Conservation (phyloP, 1,140 invertebrate genomes). For the Aphelenchoides fujianensis region DNA sequence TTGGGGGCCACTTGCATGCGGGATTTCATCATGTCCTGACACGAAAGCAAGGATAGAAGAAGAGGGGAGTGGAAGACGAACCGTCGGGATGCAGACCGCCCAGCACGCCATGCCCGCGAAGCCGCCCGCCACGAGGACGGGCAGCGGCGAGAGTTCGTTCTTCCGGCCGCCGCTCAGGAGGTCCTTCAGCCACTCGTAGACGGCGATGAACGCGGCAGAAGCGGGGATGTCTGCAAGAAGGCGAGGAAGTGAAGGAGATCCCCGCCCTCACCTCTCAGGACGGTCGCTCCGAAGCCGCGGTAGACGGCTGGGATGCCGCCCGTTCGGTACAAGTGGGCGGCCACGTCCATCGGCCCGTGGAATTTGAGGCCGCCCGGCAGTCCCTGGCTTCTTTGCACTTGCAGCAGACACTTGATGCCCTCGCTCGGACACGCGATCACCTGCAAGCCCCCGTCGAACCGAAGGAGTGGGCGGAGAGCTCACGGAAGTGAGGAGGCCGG, state of each 20-base stretch:
- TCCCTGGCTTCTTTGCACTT: conserved; percentile 31
- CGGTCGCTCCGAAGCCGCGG: conserved; percentile 86
- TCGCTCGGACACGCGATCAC: conserved; percentile 98
- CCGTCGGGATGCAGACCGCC: conserved; percentile 92
- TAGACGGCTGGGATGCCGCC: conserved; percentile 84
- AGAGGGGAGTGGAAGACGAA: conserved; percentile 39
- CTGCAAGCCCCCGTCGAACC: too few relatives aligned
- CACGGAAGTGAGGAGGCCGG: conserved; percentile 69
- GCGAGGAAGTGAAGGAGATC: conserved; percentile 1
- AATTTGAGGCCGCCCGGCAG: conserved; percentile 75
- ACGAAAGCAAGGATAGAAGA: too few relatives aligned
- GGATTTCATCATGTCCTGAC: conserved; percentile 79
- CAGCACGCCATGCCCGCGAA: conserved; percentile 92
- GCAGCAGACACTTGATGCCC: conserved; percentile 83
- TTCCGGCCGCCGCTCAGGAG: conserved; percentile 68
- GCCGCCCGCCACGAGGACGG: conserved; percentile 85
- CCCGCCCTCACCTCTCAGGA: conserved; percentile 77
- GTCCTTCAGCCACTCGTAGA: conserved; percentile 83
- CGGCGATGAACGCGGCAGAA: conserved; percentile 91
- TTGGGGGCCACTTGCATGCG: conserved; percentile 86
- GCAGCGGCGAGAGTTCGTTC: conserved; percentile 69
- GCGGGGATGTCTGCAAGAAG: conserved; percentile 79
- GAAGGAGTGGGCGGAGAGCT: conserved; percentile 85
- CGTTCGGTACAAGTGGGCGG: conserved; percentile 81
- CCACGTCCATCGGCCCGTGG: conserved; percentile 84